Evolutionary conservation across 1,140 invertebrate genomes (phyloP), one percentile per base, ranked within the genome.

Genomic region (Chymomyza costata): DNA sequence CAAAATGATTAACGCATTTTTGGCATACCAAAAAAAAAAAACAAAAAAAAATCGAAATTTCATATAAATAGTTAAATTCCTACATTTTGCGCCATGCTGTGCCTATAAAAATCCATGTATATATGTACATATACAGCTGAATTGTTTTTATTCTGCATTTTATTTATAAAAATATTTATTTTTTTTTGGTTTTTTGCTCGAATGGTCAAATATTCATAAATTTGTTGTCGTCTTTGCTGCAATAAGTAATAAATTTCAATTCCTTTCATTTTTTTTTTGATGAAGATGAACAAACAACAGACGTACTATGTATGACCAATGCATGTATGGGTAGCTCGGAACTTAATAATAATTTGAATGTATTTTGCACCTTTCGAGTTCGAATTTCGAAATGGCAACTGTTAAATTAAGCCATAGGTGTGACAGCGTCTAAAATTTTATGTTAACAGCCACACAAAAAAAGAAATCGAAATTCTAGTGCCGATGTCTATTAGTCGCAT

Each of bases 191-290:
- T 8, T 3, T 25, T 25, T 8, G 21, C 21, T 25, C 65, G 66
- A 78, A 78, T 76, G 50, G 40, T 43, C 52, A 55, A 73, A 73
- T 80, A 80, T 80, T 80, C 73, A 80, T 80, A 80, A 68, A 73
- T 80, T 80, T 63, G 19, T 34, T 80, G 73, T 80, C 73, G 56
- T 58, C 50, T 64, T 47, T 49, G 41, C 37, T 65, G 73, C 73
- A 73, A 65, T 54, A 71, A 80, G 67, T 80, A 80, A 78, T 78
- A 78, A 78, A 80, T 80, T 80, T 43, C 10, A 65, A 64, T 80
- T 78, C 48, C 35, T 31, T 47, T 62, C 14, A 8, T 30, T 30
- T 34, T 34, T 11, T 34, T n/a, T n/a, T n/a, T n/a, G n/a, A n/a
- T n/a, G n/a, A n/a, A n/a, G n/a, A n/a, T n/a, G n/a, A n/a, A n/a